These are phyloP conservation scores for Temnopleurus reevesii DNA, from an alignment of 53 echinoderm and acorn worm genomes.

Conservation along the genomic window DNA sequence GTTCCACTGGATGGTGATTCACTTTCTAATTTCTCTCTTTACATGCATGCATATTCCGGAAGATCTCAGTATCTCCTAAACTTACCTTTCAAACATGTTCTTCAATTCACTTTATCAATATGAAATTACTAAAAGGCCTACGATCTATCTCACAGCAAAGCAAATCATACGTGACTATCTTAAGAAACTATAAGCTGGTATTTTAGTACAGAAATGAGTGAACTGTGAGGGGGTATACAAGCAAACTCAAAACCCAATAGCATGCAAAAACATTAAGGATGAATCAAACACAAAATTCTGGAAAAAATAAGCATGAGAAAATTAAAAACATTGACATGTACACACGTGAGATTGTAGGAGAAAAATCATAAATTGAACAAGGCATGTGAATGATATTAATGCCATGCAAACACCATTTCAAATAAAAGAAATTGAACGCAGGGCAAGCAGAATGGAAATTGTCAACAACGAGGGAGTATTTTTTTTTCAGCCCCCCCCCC, in stretches of 20 bases:
- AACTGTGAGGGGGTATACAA: constrained; percentile 24
- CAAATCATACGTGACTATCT: too few species aligned
- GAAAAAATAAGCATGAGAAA: constrained; percentile 22
- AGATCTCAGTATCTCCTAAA: too few species aligned
- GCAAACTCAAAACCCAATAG: constrained; percentile 35
- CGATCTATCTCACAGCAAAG: too few species aligned
- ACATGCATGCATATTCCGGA: too few species aligned
- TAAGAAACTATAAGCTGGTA: too few species aligned
- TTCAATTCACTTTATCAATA: too few species aligned
- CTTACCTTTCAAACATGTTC: too few species aligned
- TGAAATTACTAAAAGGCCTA: too few species aligned
- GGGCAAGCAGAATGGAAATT: background rate
- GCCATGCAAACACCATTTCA: constrained; percentile 44
- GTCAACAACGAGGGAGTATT: background rate
- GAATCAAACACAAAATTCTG: background rate
- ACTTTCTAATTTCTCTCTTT: too few species aligned
- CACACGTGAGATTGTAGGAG: constrained; percentile 5
- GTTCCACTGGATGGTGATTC: too few species aligned
- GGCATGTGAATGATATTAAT: constrained; percentile 31
- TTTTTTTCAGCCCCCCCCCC: constrained; percentile 45
- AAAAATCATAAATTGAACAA: background rate
- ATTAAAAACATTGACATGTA: constrained; percentile 34
- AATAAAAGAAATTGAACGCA: constrained; percentile 10
- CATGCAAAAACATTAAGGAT: constrained; percentile 25
- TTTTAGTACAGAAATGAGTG: constrained; percentile 46